Evolutionary conservation across 2,113 vertebrate genomes (phyloP).

Genomic region (Ariopsis seemanni): DNA sequence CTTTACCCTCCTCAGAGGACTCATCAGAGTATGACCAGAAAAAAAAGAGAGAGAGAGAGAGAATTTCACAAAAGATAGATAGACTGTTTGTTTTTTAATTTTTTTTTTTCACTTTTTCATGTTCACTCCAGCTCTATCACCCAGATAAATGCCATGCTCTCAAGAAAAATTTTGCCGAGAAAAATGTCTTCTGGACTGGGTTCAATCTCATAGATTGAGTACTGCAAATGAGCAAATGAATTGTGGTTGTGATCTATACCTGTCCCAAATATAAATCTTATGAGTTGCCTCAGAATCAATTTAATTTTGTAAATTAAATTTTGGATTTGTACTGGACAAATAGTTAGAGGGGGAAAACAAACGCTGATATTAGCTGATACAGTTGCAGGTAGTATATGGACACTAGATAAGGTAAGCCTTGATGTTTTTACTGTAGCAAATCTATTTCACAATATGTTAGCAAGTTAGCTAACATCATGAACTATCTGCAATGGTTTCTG

Average conservation of each 20-base stretch:
- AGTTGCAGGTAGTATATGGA: too few species aligned
- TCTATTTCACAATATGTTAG: neutral
- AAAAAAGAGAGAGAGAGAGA: neutral
- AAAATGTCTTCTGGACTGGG: neutral
- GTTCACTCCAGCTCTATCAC: neutral
- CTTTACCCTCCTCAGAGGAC: slow-evolving; percentile 24
- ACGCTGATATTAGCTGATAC: neutral
- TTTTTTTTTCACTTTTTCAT: neutral
- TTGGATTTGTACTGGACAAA: neutral
- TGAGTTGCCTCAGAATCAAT: neutral
- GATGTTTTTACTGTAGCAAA: neutral
- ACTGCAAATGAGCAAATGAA: neutral
- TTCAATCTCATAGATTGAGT: neutral
- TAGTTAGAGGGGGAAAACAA: neutral
- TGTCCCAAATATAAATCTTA: neutral
- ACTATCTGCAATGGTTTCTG: neutral
- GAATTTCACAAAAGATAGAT: slow-evolving; percentile 6
- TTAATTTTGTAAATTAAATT: neutral
- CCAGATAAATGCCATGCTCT: neutral
- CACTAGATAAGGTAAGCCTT: neutral
- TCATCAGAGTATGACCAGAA: slow-evolving; percentile 16
- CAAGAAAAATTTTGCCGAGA: neutral
- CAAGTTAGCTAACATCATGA: neutral
- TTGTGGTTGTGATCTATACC: neutral
- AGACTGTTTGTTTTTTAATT: neutral